These are phyloP conservation scores for Scaeva pyrastri DNA, from an alignment of 2,888 invertebrate genomes.

Conservation along the genomic window DNA sequence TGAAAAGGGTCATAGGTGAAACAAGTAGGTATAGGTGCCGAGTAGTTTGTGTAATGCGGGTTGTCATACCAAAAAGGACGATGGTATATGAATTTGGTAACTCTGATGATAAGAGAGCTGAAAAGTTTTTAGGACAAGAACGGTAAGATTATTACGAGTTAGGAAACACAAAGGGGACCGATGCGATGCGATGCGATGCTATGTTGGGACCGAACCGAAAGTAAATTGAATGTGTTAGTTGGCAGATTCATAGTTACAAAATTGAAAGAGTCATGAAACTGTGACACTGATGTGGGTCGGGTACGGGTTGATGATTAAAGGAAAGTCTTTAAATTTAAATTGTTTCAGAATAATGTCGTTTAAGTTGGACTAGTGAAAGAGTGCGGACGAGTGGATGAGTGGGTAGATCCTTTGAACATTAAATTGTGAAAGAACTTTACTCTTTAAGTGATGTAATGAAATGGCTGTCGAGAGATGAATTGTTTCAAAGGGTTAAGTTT, in stretches of 20 bases:
- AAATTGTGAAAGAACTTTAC: not conserved
- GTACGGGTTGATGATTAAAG: not conserved
- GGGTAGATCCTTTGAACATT: not conserved
- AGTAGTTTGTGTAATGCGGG: not conserved
- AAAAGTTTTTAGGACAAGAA: constrained; percentile 22
- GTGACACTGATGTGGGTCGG: not conserved
- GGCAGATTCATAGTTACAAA: constrained; percentile 8
- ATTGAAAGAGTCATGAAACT: not conserved
- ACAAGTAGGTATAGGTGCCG: not conserved
- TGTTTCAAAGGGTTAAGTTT: not conserved
- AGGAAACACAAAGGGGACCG: constrained; percentile 21
- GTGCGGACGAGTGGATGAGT: not conserved
- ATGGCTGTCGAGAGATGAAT: not conserved
- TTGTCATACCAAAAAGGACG: not conserved
- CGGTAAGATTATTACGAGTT: constrained; percentile 19
- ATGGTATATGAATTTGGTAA: not conserved
- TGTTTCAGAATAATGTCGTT: not conserved
- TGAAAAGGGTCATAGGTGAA: constrained; percentile 25
- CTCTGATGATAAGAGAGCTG: constrained; percentile 22
- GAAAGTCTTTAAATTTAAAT: not conserved
- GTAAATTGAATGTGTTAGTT: constrained; percentile 30
- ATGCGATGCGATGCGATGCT: too few relatives aligned
- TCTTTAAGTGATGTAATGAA: not conserved
- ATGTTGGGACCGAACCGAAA: constrained; percentile 16
- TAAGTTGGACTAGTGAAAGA: not conserved